Evolutionary conservation across 2,888 invertebrate species (phyloP).

Genomic region (Drosophila longiperda): DNA sequence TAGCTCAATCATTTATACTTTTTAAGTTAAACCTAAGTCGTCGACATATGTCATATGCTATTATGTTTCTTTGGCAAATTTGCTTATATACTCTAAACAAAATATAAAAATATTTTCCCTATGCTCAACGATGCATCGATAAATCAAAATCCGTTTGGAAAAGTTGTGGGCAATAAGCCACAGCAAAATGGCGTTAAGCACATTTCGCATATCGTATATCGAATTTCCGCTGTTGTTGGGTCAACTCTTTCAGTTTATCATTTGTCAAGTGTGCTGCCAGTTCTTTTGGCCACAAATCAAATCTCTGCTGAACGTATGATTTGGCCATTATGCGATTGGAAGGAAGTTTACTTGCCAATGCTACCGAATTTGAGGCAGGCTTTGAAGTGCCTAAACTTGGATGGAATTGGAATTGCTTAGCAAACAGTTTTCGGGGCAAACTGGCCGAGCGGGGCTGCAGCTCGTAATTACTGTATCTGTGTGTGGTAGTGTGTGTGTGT

Average conservation of each 20-base stretch:
- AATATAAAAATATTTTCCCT: background rate
- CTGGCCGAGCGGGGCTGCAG: background rate
- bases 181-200: slow-evolving; percentile 20
- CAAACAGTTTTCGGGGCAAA: slow-evolving; percentile 25
- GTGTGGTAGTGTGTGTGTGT: background rate
- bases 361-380: slow-evolving; percentile 44
- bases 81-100: background rate
- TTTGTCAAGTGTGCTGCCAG: slow-evolving; percentile 62
- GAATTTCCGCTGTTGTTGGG: slow-evolving; percentile 22
- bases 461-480: slow-evolving; percentile 51
- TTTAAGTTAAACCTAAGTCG: background rate
- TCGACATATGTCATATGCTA: background rate
- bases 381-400: slow-evolving; percentile 58
- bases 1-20: background rate
- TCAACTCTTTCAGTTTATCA: slow-evolving; percentile 19
- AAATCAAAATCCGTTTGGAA: slow-evolving; percentile 27
- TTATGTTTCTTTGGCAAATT: background rate
- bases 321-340: slow-evolving; percentile 50
- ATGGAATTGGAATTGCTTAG: slow-evolving; percentile 28
- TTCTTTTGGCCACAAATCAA: slow-evolving; percentile 45
- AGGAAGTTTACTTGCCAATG: slow-evolving; percentile 55
- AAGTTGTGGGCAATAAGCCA: slow-evolving; percentile 14
- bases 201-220: slow-evolving; percentile 48
- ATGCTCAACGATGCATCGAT: slow-evolving; percentile 5
- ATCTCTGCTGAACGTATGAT: slow-evolving; percentile 41